Base-by-base conservation (phyloP, 2,888 invertebrate species). In the Neoitamus cyanurus region DNA sequence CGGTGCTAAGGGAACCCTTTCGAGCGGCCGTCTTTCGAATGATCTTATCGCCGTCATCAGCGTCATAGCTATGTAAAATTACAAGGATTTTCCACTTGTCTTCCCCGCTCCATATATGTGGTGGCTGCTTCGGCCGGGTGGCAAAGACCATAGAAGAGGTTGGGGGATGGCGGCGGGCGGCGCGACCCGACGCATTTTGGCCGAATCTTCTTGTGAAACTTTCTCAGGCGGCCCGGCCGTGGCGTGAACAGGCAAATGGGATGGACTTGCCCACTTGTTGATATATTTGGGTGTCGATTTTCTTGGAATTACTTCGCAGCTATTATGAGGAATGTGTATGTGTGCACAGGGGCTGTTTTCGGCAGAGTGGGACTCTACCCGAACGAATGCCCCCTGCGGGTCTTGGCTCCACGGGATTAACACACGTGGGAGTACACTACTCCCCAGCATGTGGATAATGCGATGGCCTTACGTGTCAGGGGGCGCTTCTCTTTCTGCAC, bases 221-320 rank as follows among this genome's bases (percentile, higher is more conserved):
- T 82, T 82, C 82, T 58, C 34, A 1, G 28, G 30, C n/a, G 28
- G n/a, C 28, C 48, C 15, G 28, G 70, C 25, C 9, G n/a, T 11
- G 70, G 30, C 15, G 78, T n/a, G 11, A 30, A 58, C 48, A 48
- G 11, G 58, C 48, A 48, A 78, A 78, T 42, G 48, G 31, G 48
- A 78, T 58, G 78, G 78, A 78, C 78, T 20, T 13, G n/a, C 78
- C 58, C 78, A 78, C 78, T 78, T 78, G 78, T 78, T 78, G 78
- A 78, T 78, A 78, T 78, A 30, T 28, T 58, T 31, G 13, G 34
- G 48, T 78, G 78, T 78, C 48, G 78, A 78, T 78, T 48, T 78
- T 48, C 78, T 78, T 78, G 48, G 31, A 78, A 78, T 13, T 42
- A 25, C 42, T 4, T 20, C 77, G 11, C 46, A 4, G n/a, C 13